Percentiles rank a stretch among this genome's conserved stretches.
Conservation (phyloP, 2,797 vertebrate species). For the Eulemur albifrons region DNA sequence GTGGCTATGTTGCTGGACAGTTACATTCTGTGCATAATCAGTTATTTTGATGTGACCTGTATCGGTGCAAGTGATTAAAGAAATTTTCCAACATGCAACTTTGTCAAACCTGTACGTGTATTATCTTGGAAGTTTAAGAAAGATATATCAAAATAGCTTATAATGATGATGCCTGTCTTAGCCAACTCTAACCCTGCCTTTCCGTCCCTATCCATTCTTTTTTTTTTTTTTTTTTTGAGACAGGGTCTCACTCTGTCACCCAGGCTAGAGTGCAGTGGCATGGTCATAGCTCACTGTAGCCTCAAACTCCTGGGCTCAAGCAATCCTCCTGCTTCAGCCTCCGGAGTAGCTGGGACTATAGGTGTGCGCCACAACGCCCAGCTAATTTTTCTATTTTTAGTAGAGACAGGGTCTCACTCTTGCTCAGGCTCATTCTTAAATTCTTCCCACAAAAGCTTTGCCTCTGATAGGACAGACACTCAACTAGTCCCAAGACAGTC, state of each 20-base stretch:
- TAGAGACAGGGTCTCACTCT: not conserved
- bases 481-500: not conserved
- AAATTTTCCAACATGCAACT: not conserved
- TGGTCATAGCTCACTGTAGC: not conserved
- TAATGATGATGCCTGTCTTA: not conserved
- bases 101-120: not conserved
- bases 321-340: not conserved
- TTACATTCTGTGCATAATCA: not conserved
- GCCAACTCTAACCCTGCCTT: not conserved
- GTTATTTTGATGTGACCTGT: slow-evolving; percentile 1
- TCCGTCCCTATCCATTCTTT: not conserved
- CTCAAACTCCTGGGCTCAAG: not conserved
- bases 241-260: not conserved
- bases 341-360: not conserved
- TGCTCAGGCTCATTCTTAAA: not conserved
- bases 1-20: not conserved
- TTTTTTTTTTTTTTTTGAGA: not conserved
- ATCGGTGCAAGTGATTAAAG: not conserved
- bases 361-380: not conserved
- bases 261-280: not conserved
- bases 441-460: not conserved
- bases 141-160: not conserved
- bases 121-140: not conserved
- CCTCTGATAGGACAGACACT: not conserved
- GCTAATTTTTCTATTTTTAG: not conserved